A percentile compares a stretch with the other conserved stretches of the same genome.
These are phyloP conservation scores for Petrophora chlorosata DNA, from an alignment of 2,888 invertebrate species.

Conservation along the genomic window DNA sequence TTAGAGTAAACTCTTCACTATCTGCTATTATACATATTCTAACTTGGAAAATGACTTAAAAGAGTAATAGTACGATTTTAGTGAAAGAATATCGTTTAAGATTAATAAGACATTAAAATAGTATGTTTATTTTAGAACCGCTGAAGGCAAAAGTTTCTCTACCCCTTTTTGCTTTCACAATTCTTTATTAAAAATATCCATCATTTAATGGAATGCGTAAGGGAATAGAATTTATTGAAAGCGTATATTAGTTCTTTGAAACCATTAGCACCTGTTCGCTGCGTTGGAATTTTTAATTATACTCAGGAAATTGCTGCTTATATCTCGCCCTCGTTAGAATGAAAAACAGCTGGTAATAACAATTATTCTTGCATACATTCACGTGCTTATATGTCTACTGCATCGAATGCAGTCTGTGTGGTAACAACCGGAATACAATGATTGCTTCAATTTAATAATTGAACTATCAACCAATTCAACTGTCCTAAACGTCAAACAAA, in stretches of 20 bases:
- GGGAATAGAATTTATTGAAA: not conserved
- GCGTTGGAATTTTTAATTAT: slow-evolving; percentile 33
- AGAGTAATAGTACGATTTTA: no score
- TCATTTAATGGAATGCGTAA: no score
- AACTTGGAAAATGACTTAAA: no score
- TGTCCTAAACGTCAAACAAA: slow-evolving; percentile 31
- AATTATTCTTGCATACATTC: slow-evolving; percentile 10
- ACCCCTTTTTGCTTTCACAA: no score
- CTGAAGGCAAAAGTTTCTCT: no score
- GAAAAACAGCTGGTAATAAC: slow-evolving; percentile 29
- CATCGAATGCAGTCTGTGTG: slow-evolving; percentile 38
- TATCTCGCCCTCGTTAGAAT: slow-evolving; percentile 25
- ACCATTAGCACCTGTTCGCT: slow-evolving; percentile 30
- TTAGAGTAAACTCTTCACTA: no score
- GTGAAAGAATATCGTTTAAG: no score
- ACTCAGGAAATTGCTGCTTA: slow-evolving; percentile 30
- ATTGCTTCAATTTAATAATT: slow-evolving; percentile 77
- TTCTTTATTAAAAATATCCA: no score
- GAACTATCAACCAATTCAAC: slow-evolving; percentile 48
- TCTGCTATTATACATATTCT: no score
- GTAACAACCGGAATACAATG: slow-evolving; percentile 71
- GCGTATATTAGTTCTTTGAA: not conserved
- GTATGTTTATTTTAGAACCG: no score
- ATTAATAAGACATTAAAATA: no score
- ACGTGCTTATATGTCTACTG: not conserved